Base-by-base conservation (phyloP, 2,797 vertebrate genomes). In the Toxotes lorentzi region DNA sequence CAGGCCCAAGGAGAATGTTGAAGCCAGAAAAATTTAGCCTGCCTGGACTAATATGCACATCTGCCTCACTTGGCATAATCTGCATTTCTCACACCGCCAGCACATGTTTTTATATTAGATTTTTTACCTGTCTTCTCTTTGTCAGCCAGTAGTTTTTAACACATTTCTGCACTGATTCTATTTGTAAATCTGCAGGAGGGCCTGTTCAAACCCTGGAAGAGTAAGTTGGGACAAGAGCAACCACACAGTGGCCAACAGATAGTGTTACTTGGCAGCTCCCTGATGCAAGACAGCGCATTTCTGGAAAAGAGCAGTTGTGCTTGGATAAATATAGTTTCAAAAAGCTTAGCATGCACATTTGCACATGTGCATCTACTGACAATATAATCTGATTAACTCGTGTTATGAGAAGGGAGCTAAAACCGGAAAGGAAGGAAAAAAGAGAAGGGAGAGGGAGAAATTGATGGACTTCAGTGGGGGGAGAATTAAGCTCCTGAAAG, bases 401-500 rank as follows among this genome's bases (percentile, higher is more conserved):
- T 51, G 17, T 14, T 51, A 34, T 19, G 48, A 67, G 56, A 47
- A 47, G 60, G 60, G 23, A 61, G n/a, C 13, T 69, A 14, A 61
- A 66, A 24, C 54, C 43, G 50, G 51, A 68, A 17, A 32, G 3
- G 0, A 57, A 27, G 38, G 24, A 24, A 40, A 72, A 54, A 50
- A 54, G 27, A 70, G 61, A 61, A 62, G 5, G 71, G 21, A 65
- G 62, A 43, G 38, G 9, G 43, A 62, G 24, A 65, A 57, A 81
- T 50, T 78, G 74, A 72, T 62, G 32, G 60, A 80, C 53, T 71
- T 59, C 17, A 45, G 71, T 66, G 23, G 16, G 30, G 27, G 32
- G 35, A 51, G 24, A 74, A 74, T 57, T 78, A 76, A 69, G 71
- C 53, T 80, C 38, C 48, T 65, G 60, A 70, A 34, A 72, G 43